Conservation (phyloP, 2,797 vertebrate species). For the Phrynocephalus forsythii region DNA sequence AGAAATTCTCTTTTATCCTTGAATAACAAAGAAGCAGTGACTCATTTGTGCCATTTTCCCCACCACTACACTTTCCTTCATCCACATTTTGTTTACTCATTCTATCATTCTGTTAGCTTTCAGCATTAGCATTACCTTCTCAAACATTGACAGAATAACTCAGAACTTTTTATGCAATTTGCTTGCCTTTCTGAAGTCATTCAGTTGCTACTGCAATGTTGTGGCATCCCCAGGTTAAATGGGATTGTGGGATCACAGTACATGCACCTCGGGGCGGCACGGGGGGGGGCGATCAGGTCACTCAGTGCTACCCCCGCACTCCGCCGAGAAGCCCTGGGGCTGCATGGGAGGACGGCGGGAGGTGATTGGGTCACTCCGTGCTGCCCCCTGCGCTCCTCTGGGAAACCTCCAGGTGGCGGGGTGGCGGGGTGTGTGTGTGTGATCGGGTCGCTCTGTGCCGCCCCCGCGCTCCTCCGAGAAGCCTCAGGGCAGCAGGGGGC, state of each 20-base stretch:
- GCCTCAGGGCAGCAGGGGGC: too few relatives aligned
- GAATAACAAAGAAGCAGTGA: conserved; percentile 58
- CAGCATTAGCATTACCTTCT: conserved; percentile 43
- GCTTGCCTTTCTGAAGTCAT: conserved; percentile 32
- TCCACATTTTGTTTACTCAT: conserved; percentile 43
- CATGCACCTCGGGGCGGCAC: too few relatives aligned
- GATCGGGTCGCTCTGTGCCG: too few relatives aligned
- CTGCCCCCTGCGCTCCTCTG: too few relatives aligned
- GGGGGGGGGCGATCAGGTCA: too few relatives aligned
- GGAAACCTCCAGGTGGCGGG: too few relatives aligned
- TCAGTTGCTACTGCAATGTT: conserved; percentile 17
- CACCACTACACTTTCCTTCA: conserved; percentile 31
- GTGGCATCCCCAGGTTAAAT: background rate
- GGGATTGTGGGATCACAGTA: background rate
- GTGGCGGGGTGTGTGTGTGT: too few relatives aligned
- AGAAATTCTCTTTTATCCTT: conserved; percentile 49
- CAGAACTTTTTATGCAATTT: conserved; percentile 40
- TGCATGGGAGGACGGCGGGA: too few relatives aligned
- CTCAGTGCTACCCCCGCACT: too few relatives aligned
- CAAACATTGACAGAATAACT: conserved; percentile 35
- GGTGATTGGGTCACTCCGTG: too few relatives aligned
- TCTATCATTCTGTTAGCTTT: conserved; percentile 45
- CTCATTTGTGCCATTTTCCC: conserved; percentile 51
- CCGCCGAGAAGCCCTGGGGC: too few relatives aligned
- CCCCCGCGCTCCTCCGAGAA: too few relatives aligned